Conservation (phyloP, 2,113 vertebrate genomes). For the Colius striatus region DNA sequence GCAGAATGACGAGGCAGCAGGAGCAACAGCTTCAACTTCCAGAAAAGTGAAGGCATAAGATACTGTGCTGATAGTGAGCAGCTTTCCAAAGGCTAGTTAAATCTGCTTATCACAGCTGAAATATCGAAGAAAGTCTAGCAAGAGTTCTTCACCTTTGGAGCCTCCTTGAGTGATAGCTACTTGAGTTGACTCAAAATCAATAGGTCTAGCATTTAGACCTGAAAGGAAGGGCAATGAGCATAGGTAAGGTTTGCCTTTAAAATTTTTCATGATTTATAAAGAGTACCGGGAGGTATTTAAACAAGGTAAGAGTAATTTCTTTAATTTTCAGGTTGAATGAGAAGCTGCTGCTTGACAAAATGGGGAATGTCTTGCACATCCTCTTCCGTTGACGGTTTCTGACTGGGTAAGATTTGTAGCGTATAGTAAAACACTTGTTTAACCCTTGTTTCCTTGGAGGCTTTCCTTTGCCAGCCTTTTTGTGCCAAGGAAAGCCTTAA, state of each 20-base stretch:
- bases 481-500: not conserved
- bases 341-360: slow-evolving; percentile 87
- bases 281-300: slow-evolving; percentile 80
- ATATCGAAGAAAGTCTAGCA: slow-evolving; percentile 96
- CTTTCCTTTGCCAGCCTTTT: slow-evolving; percentile 33
- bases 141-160: slow-evolving; percentile 92
- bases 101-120: slow-evolving; percentile 85
- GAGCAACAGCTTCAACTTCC: slow-evolving; percentile 88
- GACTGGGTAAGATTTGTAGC: slow-evolving; percentile 91
- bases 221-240: slow-evolving; percentile 93
- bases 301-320: slow-evolving; percentile 97
- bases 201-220: slow-evolving; percentile 93
- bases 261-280: slow-evolving; percentile 84
- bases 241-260: slow-evolving; percentile 90
- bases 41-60: slow-evolving; percentile 91
- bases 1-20: slow-evolving; percentile 93
- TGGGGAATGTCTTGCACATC: slow-evolving; percentile 91
- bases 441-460: slow-evolving; percentile 55
- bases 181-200: slow-evolving; percentile 85
- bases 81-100: slow-evolving; percentile 92
- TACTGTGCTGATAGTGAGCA: slow-evolving; percentile 92
- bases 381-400: slow-evolving; percentile 90
- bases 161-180: slow-evolving; percentile 92
- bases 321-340: slow-evolving; percentile 97
- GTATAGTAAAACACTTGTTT: slow-evolving; percentile 43